Evolutionary conservation across 2,888 invertebrate species (phyloP).

Genomic region (Acleris literana): DNA sequence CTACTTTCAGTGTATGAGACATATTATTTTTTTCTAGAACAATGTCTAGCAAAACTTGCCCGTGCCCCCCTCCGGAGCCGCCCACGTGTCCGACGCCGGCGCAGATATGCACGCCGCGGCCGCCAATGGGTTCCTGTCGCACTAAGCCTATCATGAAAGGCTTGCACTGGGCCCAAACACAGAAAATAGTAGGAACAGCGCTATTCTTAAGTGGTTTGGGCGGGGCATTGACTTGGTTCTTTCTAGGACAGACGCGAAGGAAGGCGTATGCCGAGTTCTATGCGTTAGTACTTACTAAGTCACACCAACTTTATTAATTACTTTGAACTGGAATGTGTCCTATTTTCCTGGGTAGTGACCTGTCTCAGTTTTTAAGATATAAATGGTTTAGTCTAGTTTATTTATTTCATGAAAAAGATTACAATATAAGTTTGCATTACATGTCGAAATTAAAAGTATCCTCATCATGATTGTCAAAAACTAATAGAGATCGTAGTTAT

Average conservation of each 20-base stretch:
- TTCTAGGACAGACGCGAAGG: slow-evolving; percentile 63
- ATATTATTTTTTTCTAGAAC: slow-evolving; percentile 20
- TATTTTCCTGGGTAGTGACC: no score
- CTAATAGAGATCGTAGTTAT: no score
- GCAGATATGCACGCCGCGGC: slow-evolving; percentile 57
- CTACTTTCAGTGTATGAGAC: no score
- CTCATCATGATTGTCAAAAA: no score
- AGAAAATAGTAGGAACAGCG: slow-evolving; percentile 80
- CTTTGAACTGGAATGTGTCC: no score
- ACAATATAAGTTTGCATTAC: no score
- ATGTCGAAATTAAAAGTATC: no score
- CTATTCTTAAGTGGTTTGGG: slow-evolving; percentile 58
- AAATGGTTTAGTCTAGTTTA: no score
- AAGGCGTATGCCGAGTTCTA: slow-evolving; percentile 88
- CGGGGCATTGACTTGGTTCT: slow-evolving; percentile 76
- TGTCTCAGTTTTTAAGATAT: no score
- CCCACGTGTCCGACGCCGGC: slow-evolving; percentile 54
- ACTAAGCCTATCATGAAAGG: slow-evolving; percentile 87
- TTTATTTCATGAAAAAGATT: no score
- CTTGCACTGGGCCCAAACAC: slow-evolving; percentile 86
- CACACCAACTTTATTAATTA: no score
- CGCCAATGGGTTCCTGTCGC: slow-evolving; percentile 56
- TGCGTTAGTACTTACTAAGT: slow-evolving; percentile 81
- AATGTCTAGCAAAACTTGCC: slow-evolving; percentile 46
- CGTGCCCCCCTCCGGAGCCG: slow-evolving; percentile 57